phyloP scores from a whole-genome alignment of 2,888 invertebrate species.

The Agrotis ipsilon region DNA sequence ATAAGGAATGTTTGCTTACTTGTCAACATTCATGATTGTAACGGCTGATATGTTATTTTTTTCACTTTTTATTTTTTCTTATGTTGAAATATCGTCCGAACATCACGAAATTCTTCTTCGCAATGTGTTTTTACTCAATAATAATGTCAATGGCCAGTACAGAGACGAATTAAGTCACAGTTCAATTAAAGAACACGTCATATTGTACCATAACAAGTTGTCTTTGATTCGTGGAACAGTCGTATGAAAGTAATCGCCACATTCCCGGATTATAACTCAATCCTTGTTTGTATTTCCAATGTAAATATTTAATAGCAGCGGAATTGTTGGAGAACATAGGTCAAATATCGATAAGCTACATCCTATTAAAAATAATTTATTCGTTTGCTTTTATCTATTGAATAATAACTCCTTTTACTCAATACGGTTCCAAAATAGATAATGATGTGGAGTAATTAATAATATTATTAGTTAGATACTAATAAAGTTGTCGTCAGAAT shows the following conservation, averaged over 20 bases:
- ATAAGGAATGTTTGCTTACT: conserved; percentile 70
- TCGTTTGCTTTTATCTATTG: conserved; percentile 19
- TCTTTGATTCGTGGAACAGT: conserved; percentile 34
- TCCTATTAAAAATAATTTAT: conserved; percentile 32
- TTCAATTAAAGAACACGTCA: conserved; percentile 48
- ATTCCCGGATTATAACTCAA: conserved; percentile 54
- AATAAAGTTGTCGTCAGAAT: too few species aligned
- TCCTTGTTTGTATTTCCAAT: conserved; percentile 52
- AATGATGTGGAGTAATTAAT: conserved; percentile 17
- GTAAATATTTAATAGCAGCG: conserved; percentile 45
- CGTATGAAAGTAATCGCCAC: conserved; percentile 54
- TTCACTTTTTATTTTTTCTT: not conserved
- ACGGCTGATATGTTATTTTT: conserved; percentile 19
- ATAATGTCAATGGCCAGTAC: conserved; percentile 45
- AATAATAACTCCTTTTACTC: conserved; percentile 18
- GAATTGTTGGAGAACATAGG: conserved; percentile 41
- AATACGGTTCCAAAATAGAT: conserved; percentile 9
- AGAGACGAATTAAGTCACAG: conserved; percentile 55
- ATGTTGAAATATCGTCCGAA: conserved; percentile 45
- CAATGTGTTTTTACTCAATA: conserved; percentile 60
- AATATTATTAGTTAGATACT: not conserved
- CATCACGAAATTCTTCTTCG: conserved; percentile 53
- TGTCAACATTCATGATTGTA: conserved; percentile 60
- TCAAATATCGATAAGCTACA: conserved; percentile 52
- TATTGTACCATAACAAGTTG: conserved; percentile 44